Base-by-base conservation (phyloP, 2,797 vertebrate species). In the Pelochelys cantorii region DNA sequence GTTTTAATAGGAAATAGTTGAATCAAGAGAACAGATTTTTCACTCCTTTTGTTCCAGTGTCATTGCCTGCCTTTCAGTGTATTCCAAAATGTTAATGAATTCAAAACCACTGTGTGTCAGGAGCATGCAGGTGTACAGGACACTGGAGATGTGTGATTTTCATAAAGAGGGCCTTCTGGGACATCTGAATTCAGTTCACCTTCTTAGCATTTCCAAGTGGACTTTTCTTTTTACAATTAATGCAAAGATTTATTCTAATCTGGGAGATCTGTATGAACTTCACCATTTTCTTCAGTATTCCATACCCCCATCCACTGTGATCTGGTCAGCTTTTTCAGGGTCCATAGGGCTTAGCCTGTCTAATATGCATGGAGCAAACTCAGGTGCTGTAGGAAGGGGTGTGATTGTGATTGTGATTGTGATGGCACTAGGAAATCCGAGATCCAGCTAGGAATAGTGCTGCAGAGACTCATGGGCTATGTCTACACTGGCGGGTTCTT, bases 21-120 rank as follows among this genome's bases (percentile, higher is more conserved):
- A 84, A 59, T 22, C 83, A 53, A 74, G 54, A 79, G 74, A 88
- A 11, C 90, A 95, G 93, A 93, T 90, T 96, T 97, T 96, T 97
- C 96, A 94, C 92, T 91, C 94, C 94, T 95, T 87, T 96, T 93
- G 96, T 97, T 95, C 96, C 96, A 95, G 81, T 29, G 60, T 48
- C 12, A 68, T 60, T 83, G 90, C 92, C 94, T 77, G 93, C 92
- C 62, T 71, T 91, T 6, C 90, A 27, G 68, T 42, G 85, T 42
- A 75, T 23, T 75, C 71, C 71, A 37, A 62, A 27, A 22, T 1
- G 0, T 8, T 25, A 12, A 77, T 0, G 31, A 90, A 80, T 91
- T 88, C 94, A 81, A 86, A 79, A 62, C 34, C 42, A 77, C 74
- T 84, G 34, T 77, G 88, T 2, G 55, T 42, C 48, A 48, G 90